Base-by-base conservation (phyloP, 2,113 vertebrate species). In the Scomber japonicus region DNA sequence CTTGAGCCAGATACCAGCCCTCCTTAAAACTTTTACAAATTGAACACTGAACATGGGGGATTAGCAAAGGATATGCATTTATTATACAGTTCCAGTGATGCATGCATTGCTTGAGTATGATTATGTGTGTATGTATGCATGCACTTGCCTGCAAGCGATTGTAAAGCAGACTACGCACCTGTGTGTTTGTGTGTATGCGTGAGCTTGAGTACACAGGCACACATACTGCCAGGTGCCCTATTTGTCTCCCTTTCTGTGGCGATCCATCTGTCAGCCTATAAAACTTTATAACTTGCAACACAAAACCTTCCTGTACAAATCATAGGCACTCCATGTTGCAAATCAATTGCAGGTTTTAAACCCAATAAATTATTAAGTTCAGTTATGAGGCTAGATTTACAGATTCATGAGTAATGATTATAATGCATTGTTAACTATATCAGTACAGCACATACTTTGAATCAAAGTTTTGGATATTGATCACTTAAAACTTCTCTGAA, bases 321-420 rank as follows among this genome's bases (percentile, higher is more conserved):
- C 84, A 74, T 71, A 73, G 62, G 74, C 63, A 55, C 71, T 31
- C 24, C 21, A 21, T 74, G 54, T 66, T 73, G 62, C 74, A 85
- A 87, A 87, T 82, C 53, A 75, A 69, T 16, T 63, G 59, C 82
- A 87, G 82, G 66, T 79, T 84, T 77, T 70, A 62, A 3, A 35
- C 72, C 40, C 74, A 69, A 82, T 90, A 88, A 88, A 90, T 87
- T 48, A 61, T 53, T 56, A 44, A 30, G 13, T 55, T 88, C 62
- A 78, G 66, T 68, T 75, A 65, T 31, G 75, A 57, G 67, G 7
- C 40, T 46, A 10, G n/a, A 71, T 67, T 80, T 61, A 49, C 46
- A 80, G 56, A 82, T 82, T 82, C 86, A 84, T 56, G 55, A 51
- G 19, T 14, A 17, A 44, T 12, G 15, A 64, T 71, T 30, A 40